Conservation (phyloP, 2,888 invertebrate genomes). For the Entomobrya proxima region DNA sequence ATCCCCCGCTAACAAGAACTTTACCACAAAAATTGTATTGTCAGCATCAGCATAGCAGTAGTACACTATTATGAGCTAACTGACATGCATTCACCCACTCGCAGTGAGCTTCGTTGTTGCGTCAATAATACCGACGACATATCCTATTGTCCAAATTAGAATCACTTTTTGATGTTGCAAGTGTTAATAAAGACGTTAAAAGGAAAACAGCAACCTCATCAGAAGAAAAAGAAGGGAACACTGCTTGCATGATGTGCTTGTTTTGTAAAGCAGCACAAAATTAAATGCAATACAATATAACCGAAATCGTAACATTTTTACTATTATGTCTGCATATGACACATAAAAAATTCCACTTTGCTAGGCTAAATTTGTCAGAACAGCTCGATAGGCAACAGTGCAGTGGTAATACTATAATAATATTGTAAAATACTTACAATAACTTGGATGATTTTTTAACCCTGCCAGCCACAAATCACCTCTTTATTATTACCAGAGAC, state of each 20-base stretch:
- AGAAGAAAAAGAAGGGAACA: not conserved
- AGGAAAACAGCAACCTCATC: slow-evolving; percentile 22
- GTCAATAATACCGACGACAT: slow-evolving; percentile 36
- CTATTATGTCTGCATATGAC: not conserved
- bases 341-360: not conserved
- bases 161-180: slow-evolving; percentile 18
- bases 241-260: not conserved
- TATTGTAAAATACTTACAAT: not conserved
- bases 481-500: slow-evolving; percentile 2
- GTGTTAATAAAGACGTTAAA: slow-evolving; percentile 26
- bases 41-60: no score
- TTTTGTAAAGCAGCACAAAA: not conserved
- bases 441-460: no score
- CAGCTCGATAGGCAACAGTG: not conserved
- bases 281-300: not conserved
- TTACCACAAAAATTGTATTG: slow-evolving; percentile 2
- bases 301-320: not conserved
- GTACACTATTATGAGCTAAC: not conserved
- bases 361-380: not conserved
- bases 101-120: slow-evolving; percentile 9
- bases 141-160: slow-evolving; percentile 34
- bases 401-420: not conserved
- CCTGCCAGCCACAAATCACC: not conserved
- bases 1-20: slow-evolving; percentile 44
- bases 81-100: slow-evolving; percentile 36